A percentile compares a stretch with the other conserved stretches of the same genome.
Conservation (phyloP, 1,140 invertebrate species). For the Phortica variegata region DNA sequence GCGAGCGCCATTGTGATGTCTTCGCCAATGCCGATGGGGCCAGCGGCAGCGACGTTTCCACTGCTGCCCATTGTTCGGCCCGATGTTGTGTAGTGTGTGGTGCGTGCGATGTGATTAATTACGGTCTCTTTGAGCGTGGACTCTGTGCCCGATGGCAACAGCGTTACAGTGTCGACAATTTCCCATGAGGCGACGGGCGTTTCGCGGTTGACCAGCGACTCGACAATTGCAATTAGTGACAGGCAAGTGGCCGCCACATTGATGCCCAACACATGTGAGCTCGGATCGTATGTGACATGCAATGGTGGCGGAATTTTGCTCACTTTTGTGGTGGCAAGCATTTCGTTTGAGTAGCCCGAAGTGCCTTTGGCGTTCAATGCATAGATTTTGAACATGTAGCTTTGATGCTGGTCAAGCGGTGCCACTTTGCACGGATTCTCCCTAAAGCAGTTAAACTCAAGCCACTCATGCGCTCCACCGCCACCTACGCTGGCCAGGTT, state of each 20-base stretch:
- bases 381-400: slow-evolving; percentile 81
- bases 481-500: slow-evolving; percentile 39
- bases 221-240: slow-evolving; percentile 72
- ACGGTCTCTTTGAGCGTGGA: slow-evolving; percentile 69
- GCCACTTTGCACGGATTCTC: slow-evolving; percentile 87
- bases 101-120: slow-evolving; percentile 61
- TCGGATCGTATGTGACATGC: slow-evolving; percentile 78
- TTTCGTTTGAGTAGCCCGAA: slow-evolving; percentile 81
- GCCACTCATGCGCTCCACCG: slow-evolving; percentile 66
- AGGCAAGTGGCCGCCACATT: slow-evolving; percentile 75
- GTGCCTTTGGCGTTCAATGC: slow-evolving; percentile 81
- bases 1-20: slow-evolving; percentile 58
- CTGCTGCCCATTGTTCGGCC: slow-evolving; percentile 35
- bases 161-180: slow-evolving; percentile 68
- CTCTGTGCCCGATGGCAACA: slow-evolving; percentile 67
- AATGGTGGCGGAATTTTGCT: slow-evolving; percentile 80
- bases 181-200: slow-evolving; percentile 66
- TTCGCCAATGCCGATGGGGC: slow-evolving; percentile 58
- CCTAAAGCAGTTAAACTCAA: slow-evolving; percentile 80
- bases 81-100: slow-evolving; percentile 46
- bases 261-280: slow-evolving; percentile 73
- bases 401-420: slow-evolving; percentile 78
- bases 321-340: slow-evolving; percentile 74
- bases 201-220: slow-evolving; percentile 64
- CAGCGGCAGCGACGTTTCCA: slow-evolving; percentile 45